Percentiles rank a stretch among this genome's conserved stretches.
These are phyloP conservation scores for Sebastes schlegelii DNA, from an alignment of 2,113 vertebrate species.

Conservation along the genomic window DNA sequence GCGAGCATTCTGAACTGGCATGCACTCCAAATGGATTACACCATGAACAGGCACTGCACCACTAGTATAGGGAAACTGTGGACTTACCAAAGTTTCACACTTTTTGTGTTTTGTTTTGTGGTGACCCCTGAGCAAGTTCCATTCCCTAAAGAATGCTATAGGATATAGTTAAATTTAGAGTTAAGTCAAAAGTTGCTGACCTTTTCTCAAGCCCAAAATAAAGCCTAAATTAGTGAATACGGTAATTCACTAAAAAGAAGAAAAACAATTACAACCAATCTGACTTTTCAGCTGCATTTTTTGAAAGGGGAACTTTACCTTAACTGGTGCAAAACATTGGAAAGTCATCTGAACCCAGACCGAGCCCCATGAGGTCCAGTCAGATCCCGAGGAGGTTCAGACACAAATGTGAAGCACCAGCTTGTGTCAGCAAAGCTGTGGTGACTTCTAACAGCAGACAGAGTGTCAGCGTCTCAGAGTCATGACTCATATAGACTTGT, in stretches of 20 bases:
- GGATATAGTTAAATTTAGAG: not conserved
- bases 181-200: not conserved
- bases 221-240: not conserved
- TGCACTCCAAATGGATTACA: too few relatives aligned
- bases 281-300: too few relatives aligned
- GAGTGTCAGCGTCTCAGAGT: conserved; percentile 2
- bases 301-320: too few relatives aligned
- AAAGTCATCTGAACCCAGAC: not conserved
- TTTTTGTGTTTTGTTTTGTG: not conserved
- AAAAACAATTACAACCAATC: too few relatives aligned
- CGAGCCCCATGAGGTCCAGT: conserved; percentile 1
- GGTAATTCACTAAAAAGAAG: not conserved
- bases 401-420: conserved; percentile 14
- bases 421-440: conserved; percentile 35
- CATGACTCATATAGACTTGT: conserved; percentile 19
- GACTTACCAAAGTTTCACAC: not conserved
- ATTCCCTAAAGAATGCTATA: not conserved
- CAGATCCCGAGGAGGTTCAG: not conserved
- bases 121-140: not conserved
- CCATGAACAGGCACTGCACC: too few relatives aligned
- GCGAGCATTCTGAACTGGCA: too few relatives aligned
- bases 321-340: not conserved
- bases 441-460: conserved; percentile 15
- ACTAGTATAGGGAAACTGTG: too few relatives aligned
- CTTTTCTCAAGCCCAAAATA: not conserved